phyloP scores from a whole-genome alignment of 1,140 invertebrate species.

The Dufourea novaeangliae region DNA sequence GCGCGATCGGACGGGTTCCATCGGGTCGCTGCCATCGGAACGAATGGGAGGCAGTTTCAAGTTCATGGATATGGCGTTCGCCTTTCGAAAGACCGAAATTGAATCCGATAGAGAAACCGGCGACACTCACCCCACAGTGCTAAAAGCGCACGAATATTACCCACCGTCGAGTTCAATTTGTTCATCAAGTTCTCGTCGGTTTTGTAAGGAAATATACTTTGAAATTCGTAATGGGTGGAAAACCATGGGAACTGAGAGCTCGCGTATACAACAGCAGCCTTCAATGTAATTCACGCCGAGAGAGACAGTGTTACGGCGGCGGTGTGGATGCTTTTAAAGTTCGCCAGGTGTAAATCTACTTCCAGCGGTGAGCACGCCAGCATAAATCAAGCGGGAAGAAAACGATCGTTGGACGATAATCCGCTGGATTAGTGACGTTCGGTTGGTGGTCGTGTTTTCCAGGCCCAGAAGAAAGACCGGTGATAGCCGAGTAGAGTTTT shows the following conservation, averaged over 20 bases:
- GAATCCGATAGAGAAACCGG: background rate
- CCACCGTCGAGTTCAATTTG: background rate
- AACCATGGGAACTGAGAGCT: background rate
- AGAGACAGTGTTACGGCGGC: background rate
- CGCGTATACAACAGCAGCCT: constrained; percentile 6
- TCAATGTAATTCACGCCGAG: constrained; percentile 16
- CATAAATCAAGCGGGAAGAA: constrained; percentile 40
- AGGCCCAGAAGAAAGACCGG: background rate
- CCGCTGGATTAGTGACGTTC: constrained; percentile 35
- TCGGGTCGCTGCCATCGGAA: background rate
- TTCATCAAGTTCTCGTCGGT: background rate
- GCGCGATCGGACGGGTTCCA: background rate
- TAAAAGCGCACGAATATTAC: background rate
- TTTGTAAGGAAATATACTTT: no score
- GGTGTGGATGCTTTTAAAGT: constrained; percentile 9
- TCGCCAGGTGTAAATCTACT: constrained; percentile 34
- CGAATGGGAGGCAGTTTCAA: background rate
- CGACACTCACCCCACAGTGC: background rate
- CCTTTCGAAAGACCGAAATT: background rate
- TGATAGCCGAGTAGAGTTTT: background rate
- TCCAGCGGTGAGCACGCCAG: background rate
- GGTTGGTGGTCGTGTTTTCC: constrained; percentile 11
- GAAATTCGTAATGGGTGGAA: background rate
- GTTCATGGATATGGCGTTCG: background rate
- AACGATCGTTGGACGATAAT: constrained; percentile 42